Base-by-base conservation (phyloP, 2,888 invertebrate genomes). In the Globia sparganii region DNA sequence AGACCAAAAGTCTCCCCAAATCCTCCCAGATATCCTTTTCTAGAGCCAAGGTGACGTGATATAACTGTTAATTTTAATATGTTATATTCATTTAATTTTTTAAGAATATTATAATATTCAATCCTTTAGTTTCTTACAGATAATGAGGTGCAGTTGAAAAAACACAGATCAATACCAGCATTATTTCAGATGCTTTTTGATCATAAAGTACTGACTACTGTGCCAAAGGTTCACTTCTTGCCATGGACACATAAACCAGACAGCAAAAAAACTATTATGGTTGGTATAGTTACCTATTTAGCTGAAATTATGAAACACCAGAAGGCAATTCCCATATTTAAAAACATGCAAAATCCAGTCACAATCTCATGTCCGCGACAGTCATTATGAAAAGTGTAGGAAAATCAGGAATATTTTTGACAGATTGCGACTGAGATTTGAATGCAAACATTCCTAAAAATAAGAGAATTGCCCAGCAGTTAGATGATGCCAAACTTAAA, bases 171-270 rank as follows among this genome's bases (percentile, higher is more conserved):
- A 8, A 91, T 96, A 25, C 97, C 97, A 67, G 97, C 98, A 43
- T 91, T 98, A 37, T 98, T 98, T 89, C 97, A 98, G 93, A 92
- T 97, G 65, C 94, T 98, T 56, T 98, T 98, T 91, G 97, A 98
- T 85, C 96, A 94, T 87, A 95, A 97, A 89, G 91, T 97, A 31
- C 91, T 98, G 25, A 97, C 97, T 5, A 97, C 96, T 91, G 94
- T 98, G 79, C 97, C 98, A 0, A 97, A 97, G 80, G 95, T 97
- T n/a, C 97, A 97, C 68, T 98, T 97, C 92, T 88, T 98, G 69
- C 98, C 98, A 1, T 97, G 97, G 97, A 97, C 97, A 84, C 90
- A 89, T 34, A 92, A 93, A 74, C 88, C 91, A 21, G 87, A 81
- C 61, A 89, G 80, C n/a, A 95, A 94, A 89, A 94, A 91, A 73